These are phyloP conservation scores for Xenopus tropicalis DNA, from an alignment of 2,113 vertebrate genomes.

Conservation along the genomic window DNA sequence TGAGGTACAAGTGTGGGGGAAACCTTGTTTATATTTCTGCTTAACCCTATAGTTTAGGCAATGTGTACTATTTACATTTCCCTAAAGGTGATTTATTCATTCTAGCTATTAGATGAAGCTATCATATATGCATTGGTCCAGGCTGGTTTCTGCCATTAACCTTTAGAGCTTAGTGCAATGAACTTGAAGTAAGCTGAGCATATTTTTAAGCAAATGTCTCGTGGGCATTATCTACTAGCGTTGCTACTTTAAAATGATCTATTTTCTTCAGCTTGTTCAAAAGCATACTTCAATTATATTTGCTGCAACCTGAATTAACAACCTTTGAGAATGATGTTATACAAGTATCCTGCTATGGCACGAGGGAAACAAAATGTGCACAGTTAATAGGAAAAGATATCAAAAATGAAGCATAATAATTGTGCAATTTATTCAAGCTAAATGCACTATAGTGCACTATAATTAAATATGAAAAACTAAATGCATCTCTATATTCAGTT, in stretches of 20 bases:
- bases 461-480: slow-evolving; percentile 98
- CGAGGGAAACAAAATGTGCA: slow-evolving; percentile 57
- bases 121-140: too few relatives aligned
- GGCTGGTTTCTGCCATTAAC: background rate
- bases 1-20: too few relatives aligned
- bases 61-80: too few relatives aligned
- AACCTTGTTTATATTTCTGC: too few relatives aligned
- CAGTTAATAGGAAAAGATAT: slow-evolving; percentile 78
- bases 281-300: slow-evolving; percentile 26
- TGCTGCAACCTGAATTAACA: slow-evolving; percentile 51
- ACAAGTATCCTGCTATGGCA: slow-evolving; percentile 50
- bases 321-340: slow-evolving; percentile 48
- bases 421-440: slow-evolving; percentile 86
- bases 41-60: too few relatives aligned
- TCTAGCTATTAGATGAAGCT: too few relatives aligned
- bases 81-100: too few relatives aligned
- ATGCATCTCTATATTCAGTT: slow-evolving; percentile 87
- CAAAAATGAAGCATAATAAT: slow-evolving; percentile 83
- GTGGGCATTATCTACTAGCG: slow-evolving; percentile 4
- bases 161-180: too few relatives aligned
- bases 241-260: slow-evolving; percentile 18
- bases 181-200: background rate
- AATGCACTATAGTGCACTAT: slow-evolving; percentile 79
- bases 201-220: background rate
- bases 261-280: slow-evolving; percentile 11